Base-by-base conservation (phyloP, 2,113 vertebrate genomes). In the Epinephelus moara region DNA sequence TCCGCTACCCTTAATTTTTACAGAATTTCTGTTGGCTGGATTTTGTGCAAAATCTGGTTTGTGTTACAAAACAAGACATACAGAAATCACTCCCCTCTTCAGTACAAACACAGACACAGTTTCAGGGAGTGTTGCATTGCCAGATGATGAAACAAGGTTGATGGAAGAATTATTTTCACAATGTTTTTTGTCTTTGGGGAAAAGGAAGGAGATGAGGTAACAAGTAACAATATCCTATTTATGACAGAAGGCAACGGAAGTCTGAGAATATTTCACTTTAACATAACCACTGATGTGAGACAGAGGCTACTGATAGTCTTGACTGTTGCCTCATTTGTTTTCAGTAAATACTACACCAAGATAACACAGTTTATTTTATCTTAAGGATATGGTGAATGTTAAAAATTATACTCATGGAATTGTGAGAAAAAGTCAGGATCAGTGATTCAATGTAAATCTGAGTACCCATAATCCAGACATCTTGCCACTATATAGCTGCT, bases 141-240 rank as follows among this genome's bases (percentile, higher is more conserved):
- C 18, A 7, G 33, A 72, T 72, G 47, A 77, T 72, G 18, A 68
- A 78, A 69, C 23, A 42, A 57, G 13, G 25, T 49, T 23, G 40
- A 70, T 80, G 37, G 33, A 49, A 47, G 23, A 42, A 42, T 30
- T 11, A 60, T 49, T 56, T 50, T 15, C 19, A 45, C 21, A 55
- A 55, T 42, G 7, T 8, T 19, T 62, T 80, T 67, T 42, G 27
- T 52, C 50, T 78, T 81, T 19, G 40, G 59, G 56, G 23, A 23
- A 47, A 15, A 70, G 18, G 30, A 67, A 73, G 64, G 19, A 70
- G 11, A 33, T 45, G 13, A 12, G 2, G 30, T 19, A 62, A 63
- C 6, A 37, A 30, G 30, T 4, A 40, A 17, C 33, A 49, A 25
- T 47, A 60, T 66, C 2, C 18, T 40, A 21, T 70, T 71, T 21